Conservation (phyloP, 2,888 invertebrate genomes). For the Saturnia pavonia region DNA sequence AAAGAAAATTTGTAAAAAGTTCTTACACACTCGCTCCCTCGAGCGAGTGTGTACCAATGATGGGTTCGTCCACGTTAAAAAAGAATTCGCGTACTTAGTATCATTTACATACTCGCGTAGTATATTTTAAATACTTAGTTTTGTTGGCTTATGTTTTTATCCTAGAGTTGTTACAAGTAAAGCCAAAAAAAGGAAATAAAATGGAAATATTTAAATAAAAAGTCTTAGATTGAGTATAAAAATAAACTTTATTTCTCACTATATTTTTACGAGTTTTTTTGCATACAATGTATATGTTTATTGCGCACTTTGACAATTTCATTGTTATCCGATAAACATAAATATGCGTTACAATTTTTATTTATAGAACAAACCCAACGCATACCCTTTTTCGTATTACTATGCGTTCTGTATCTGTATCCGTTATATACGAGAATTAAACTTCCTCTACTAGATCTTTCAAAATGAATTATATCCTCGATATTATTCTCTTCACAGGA, state of each 20-base stretch:
- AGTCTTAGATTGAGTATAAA: not conserved
- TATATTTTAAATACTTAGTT: not conserved
- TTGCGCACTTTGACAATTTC: slow-evolving; percentile 34
- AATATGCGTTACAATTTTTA: slow-evolving; percentile 38
- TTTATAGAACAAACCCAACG: slow-evolving; percentile 41
- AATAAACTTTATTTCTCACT: not conserved
- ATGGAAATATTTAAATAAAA: not conserved
- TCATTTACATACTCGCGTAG: no score
- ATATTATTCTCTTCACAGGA: not conserved
- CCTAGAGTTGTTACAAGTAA: not conserved
- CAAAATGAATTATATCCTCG: not conserved
- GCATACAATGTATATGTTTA: not conserved
- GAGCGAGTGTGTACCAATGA: no score
- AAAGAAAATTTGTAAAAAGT: not conserved
- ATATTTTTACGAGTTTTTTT: not conserved
- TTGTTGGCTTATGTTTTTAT: not conserved
- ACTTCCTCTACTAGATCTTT: not conserved
- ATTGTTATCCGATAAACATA: slow-evolving; percentile 40
- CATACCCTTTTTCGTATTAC: slow-evolving; percentile 37
- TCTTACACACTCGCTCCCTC: not conserved
- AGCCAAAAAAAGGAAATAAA: not conserved
- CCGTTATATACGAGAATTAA: slow-evolving; percentile 15
- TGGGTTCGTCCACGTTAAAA: no score
- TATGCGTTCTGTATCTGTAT: slow-evolving; percentile 35
- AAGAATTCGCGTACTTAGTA: no score